Evolutionary conservation across 2,888 invertebrate species (phyloP).

Genomic region (Apodemia zela): DNA sequence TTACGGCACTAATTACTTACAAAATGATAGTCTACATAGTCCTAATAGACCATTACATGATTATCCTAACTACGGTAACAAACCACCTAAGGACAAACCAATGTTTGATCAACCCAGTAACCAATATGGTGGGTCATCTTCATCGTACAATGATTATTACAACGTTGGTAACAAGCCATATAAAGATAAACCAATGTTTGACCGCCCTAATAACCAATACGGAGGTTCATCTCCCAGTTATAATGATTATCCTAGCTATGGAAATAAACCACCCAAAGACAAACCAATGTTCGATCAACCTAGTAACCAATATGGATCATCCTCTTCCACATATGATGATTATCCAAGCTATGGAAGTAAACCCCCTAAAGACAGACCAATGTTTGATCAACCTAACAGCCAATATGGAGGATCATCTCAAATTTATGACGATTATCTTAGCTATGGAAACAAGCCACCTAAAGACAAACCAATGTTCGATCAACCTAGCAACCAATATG

Average conservation of each 20-base stretch:
- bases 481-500: background rate
- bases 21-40: constrained; percentile 4
- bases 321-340: constrained; percentile 6
- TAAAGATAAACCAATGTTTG: constrained; percentile 12
- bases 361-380: constrained; percentile 21
- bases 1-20: constrained; percentile 25
- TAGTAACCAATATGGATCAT: constrained; percentile 25
- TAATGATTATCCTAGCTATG: constrained; percentile 24
- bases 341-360: constrained; percentile 22
- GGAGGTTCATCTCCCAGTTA: background rate
- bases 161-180: background rate
- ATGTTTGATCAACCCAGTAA: constrained; percentile 14
- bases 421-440: constrained; percentile 17
- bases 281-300: constrained; percentile 12
- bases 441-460: background rate
- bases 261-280: constrained; percentile 23
- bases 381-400: background rate
- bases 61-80: constrained; percentile 25
- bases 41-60: constrained; percentile 4
- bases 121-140: constrained; percentile 23
- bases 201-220: background rate
- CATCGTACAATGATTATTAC: constrained; percentile 9
- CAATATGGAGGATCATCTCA: constrained; percentile 19
- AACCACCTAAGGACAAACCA: constrained; percentile 21
- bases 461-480: constrained; percentile 10